These are phyloP conservation scores for Nezara viridula DNA, from an alignment of 2,888 invertebrate species.

Conservation along the genomic window DNA sequence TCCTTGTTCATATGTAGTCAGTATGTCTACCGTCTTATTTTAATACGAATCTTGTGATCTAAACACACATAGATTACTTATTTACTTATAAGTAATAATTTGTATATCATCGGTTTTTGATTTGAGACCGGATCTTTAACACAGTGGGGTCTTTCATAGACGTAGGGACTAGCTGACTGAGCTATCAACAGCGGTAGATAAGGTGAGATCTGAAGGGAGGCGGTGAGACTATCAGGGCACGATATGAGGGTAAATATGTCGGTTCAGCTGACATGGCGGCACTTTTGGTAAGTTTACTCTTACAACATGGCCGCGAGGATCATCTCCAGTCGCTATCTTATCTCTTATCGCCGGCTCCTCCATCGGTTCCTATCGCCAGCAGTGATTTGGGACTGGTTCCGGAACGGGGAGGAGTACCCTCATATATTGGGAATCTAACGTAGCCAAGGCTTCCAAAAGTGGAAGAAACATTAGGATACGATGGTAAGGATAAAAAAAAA, in stretches of 20 bases:
- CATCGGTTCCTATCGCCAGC: background rate
- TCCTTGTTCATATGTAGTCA: background rate
- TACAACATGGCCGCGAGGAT: conserved; percentile 52
- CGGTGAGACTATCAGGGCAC: conserved; percentile 15
- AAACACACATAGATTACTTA: background rate
- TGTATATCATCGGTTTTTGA: background rate
- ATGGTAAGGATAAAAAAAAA: no score
- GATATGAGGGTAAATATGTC: conserved; percentile 58
- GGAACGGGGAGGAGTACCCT: background rate
- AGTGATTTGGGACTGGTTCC: background rate
- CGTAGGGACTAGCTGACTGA: background rate
- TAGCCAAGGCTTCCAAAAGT: background rate
- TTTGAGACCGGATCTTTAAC: background rate
- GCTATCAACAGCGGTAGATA: conserved; percentile 2
- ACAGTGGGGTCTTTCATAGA: background rate
- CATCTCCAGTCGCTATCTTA: conserved; percentile 17
- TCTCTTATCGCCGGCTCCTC: conserved; percentile 16
- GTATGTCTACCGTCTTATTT: background rate
- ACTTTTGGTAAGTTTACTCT: conserved; percentile 53
- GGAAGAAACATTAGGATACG: no score
- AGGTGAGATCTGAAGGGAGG: conserved; percentile 34
- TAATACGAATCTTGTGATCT: background rate
- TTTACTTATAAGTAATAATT: background rate
- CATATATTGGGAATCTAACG: background rate
- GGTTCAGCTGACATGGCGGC: conserved; percentile 56